Base-by-base conservation (phyloP, 2,888 invertebrate species). In the Neoitamus cyanurus region DNA sequence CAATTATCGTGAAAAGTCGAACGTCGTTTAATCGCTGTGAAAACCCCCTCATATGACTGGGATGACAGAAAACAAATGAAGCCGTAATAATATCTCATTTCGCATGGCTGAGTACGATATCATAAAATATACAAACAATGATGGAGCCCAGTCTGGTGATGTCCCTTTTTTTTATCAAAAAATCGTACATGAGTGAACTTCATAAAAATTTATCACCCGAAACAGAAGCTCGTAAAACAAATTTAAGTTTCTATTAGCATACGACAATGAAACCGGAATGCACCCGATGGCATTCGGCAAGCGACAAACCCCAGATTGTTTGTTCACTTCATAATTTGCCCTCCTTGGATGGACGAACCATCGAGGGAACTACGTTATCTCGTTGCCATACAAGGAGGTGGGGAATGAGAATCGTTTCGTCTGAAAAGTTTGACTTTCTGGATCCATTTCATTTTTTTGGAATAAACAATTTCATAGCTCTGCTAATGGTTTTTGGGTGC, bases 191-290 rank as follows among this genome's bases (percentile, higher is more conserved):
- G 37, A 28, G 42, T 75, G 42, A 25, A 42, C 9, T 75, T 42
- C 75, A 75, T 75, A 75, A 75, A 75, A 75, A 75, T 75, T 75
- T 75, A 75, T 75, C 42, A 75, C 75, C 42, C 42, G 75, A 42
- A 75, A 75, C 75, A 42, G 75, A 75, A 75, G 42, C 37, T 75
- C 75, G 42, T 75, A 75, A 75, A 75, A 11, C 42, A 75, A 75
- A 75, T 75, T 75, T 75, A 75, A 75, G 75, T 25, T 75, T 28
- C 36, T 75, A 75, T 75, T 75, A 75, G 75, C 75, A 75, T 75
- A 75, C 75, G 28, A 75, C 75, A 75, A 75, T 58, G 58, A 58
- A 25, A 25, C 3, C 58, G 13, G 37, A 42, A 42, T 37, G 75
- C 75, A 42, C 31, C 30, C 42, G 20, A 25, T 25, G 58, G 36